Base-by-base conservation (phyloP, 2,113 vertebrate species). In the Thalassarche chlororhynchos region DNA sequence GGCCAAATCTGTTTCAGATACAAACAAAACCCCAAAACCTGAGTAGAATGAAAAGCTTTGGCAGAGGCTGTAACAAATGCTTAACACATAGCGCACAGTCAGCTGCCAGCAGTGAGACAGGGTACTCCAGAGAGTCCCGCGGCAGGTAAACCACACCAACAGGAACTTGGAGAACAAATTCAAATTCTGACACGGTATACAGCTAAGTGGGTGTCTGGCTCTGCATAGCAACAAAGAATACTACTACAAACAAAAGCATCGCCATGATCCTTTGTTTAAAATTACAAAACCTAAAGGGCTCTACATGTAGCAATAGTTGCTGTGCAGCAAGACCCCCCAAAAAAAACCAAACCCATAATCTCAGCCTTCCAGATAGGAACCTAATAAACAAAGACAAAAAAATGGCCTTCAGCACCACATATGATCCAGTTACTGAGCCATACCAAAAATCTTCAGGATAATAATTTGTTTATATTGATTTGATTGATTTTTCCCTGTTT, bases 61-160 rank as follows among this genome's bases (percentile, higher is more conserved):
- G 15, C n/a, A 84, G 51, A n/a, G 12, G 20, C 78, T 80, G 62
- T 38, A 71, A 70, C 21, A 40, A 75, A 80, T 25, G 40, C 62
- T 19, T 31, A 40, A 44, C n/a, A 32, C 1, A 0, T 9, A 55
- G 64, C 10, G 2, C 19, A 3, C 14, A 17, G 34, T 31, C 61
- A 54, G 49, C 34, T 65, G 38, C 66, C 78, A 62, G 34, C 60
- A 44, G 46, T 17, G 55, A 62, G 36, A 46, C 17, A 11, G 28
- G 10, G 31, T 20, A 17, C 52, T 84, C 57, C 74, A 19, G 49
- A 60, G 44, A 51, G 31, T 31, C 49, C 62, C 2, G 0, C 4
- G 1, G 10, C 3, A 0, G 28, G 18, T 51, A 51, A 82, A 74
- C 26, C n/a, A 47, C 61, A 60, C n/a, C 38, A 88, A 52, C 68